Conservation (phyloP, 2,888 invertebrate species). For the Muscina levida region DNA sequence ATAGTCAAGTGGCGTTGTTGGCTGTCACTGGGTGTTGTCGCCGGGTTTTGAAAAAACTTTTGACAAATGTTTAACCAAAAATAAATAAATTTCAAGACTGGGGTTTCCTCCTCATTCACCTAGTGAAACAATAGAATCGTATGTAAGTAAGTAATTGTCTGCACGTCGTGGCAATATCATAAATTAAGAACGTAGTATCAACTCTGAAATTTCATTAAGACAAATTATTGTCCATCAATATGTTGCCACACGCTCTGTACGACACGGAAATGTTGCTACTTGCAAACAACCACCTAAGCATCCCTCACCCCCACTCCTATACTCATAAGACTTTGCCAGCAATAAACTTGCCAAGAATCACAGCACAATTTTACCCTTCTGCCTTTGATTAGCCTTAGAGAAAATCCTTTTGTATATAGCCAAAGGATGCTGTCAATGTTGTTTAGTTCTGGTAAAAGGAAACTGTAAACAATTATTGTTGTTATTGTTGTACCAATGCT, state of each 20-base stretch:
- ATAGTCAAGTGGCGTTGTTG: conserved; percentile 52
- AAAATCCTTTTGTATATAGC: conserved; percentile 40
- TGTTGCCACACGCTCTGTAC: conserved; percentile 73
- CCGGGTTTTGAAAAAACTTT: not conserved
- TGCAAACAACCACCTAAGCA: conserved; percentile 20
- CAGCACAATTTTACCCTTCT: conserved; percentile 54
- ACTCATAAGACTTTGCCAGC: no score
- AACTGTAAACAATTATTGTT: conserved; percentile 60
- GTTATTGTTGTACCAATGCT: not conserved
- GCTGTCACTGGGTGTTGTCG: conserved; percentile 25
- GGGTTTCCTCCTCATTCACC: not conserved
- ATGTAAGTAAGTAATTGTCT: conserved; percentile 54
- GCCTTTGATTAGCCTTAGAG: conserved; percentile 51
- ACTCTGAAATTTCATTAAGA: conserved; percentile 79
- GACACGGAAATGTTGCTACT: not conserved
- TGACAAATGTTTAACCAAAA: conserved; percentile 45
- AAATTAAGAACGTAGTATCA: conserved; percentile 73
- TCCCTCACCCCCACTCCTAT: conserved; percentile 10
- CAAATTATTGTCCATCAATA: conserved; percentile 81
- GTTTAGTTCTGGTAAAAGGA: conserved; percentile 61
- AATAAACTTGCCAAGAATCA: not conserved
- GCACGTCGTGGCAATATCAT: conserved; percentile 78
- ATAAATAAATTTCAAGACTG: conserved; percentile 48
- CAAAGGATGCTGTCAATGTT: conserved; percentile 61
- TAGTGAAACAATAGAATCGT: conserved; percentile 45